Evolutionary conservation across 2,797 vertebrate genomes (phyloP), one percentile per base, ranked within the genome.

Genomic region (Hydrocynus forskahlii): DNA sequence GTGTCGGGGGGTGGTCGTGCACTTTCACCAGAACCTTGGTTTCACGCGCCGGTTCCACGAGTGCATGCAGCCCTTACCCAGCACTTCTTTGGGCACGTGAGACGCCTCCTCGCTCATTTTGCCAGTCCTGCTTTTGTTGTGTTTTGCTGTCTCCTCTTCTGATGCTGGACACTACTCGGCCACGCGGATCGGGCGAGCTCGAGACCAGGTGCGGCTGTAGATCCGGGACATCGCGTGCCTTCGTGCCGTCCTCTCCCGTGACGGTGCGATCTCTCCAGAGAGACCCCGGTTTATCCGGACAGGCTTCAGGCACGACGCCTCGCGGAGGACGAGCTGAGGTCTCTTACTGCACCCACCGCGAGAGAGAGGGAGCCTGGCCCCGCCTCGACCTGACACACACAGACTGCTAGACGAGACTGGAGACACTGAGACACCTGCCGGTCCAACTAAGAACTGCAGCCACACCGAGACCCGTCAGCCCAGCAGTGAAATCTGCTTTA

Each of bases 81-180:
- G 83, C 71, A 83, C 74, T 43, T 82, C 81, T 77, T 60, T 68
- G n/a, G 78, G 73, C 21, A 82, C 76, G 63, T 54, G 74, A 23
- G 81, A 76, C 9, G 23, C 38, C 63, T 77, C 82, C 60, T 81
- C 82, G 68, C 67, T 84, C 82, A 84, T 82, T 35, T 45, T 78
- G 64, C 25, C 50, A 5, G 29, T 54, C 6, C 43, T 7, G 67
- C 43, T 43, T 64, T 64, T 64, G 62, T 19, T 62, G 7, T 40
- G 38, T 12, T 43, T 5, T 12, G 59, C n/a, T 60, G 5, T 10
- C 8, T 38, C 12, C 16, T 66, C 63, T 66, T n/a, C 59, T 7
- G 38, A 43, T n/a, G 40, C 40, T 4, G 66, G 62, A 64, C 62
- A 35, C 62, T 38, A 38, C 17, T 64, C 59, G 55, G 7, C 7